A percentile compares a stretch with the other conserved stretches of the same genome.
Conservation (phyloP, 2,113 vertebrate genomes). For the Mionectes macconnelli region DNA sequence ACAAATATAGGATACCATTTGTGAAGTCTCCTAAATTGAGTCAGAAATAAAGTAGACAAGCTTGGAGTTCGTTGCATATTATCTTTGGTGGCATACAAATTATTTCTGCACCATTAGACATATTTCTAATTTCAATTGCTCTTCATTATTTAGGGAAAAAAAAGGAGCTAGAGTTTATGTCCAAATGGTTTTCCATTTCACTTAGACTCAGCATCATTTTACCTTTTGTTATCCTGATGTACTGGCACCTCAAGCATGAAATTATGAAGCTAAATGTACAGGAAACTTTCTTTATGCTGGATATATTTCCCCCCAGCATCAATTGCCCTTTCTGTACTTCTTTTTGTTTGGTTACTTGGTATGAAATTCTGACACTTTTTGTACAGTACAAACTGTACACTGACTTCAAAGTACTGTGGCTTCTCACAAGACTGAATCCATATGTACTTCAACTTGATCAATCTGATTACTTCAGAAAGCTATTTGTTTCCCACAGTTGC, state of each 20-base stretch:
- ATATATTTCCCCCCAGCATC: neutral
- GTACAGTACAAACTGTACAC: neutral
- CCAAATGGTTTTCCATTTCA: neutral
- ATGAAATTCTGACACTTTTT: conserved; percentile 4
- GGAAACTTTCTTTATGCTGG: conserved; percentile 9
- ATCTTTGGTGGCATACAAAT: neutral
- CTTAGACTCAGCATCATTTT: neutral
- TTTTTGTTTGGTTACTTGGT: neutral
- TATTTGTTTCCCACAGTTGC: neutral
- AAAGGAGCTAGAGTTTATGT: neutral
- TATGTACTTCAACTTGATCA: neutral
- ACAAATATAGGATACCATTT: neutral
- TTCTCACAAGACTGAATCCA: neutral
- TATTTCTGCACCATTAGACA: neutral
- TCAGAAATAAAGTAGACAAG: neutral
- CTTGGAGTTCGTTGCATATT: neutral
- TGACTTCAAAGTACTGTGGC: neutral
- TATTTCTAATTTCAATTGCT: neutral
- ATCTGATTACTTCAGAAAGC: neutral
- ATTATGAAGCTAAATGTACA: conserved; percentile 53
- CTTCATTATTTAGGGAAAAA: neutral
- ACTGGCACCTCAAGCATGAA: conserved; percentile 44
- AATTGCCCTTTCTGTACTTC: neutral
- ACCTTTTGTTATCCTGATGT: neutral
- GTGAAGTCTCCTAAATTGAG: neutral